Conservation (phyloP, 2,113 vertebrate species). For the Pteruthius melanotis region DNA sequence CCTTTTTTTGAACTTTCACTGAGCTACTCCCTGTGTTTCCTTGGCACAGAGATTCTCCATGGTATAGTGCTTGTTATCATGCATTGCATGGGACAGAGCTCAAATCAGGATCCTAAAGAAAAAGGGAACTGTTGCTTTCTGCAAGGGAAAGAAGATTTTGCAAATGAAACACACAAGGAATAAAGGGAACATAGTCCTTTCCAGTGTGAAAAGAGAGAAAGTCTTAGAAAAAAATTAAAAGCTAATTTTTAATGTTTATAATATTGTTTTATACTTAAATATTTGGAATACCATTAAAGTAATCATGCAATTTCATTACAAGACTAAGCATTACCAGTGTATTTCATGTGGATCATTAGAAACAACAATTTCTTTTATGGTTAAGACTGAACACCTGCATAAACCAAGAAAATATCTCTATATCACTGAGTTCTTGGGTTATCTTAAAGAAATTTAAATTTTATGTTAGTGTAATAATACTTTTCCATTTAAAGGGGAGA, state of each 20-base stretch:
- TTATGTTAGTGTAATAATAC: background rate
- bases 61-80: background rate
- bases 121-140: background rate
- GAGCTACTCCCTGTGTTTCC: background rate
- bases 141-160: background rate
- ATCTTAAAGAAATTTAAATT: background rate
- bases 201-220: background rate
- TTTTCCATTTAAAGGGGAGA: background rate
- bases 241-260: background rate
- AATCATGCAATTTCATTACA: background rate
- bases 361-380: background rate
- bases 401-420: background rate
- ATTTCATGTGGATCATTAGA: accelerated
- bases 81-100: background rate
- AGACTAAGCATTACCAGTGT: background rate
- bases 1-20: background rate
- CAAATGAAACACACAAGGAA: background rate
- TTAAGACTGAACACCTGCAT: background rate
- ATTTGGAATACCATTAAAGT: background rate
- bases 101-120: background rate
- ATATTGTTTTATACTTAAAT: background rate
- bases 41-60: background rate
- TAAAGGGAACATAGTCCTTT: background rate
- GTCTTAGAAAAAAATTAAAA: background rate
- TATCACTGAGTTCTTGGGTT: accelerated